Conservation (phyloP, 2,888 invertebrate genomes). For the Siphlonurus alternatus region DNA sequence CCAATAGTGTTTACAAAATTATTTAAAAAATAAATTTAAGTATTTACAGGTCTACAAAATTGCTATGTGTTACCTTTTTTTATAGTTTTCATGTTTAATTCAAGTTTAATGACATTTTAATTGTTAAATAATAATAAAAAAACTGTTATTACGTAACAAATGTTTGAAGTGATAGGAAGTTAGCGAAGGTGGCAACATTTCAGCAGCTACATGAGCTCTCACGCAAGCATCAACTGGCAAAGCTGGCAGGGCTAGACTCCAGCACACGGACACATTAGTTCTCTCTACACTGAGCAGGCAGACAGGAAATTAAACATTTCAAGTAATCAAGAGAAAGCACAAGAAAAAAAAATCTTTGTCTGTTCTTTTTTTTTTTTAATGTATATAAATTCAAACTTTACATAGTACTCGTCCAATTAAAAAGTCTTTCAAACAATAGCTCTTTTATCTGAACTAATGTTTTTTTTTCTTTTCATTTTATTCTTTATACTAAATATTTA, state of each 20-base stretch:
- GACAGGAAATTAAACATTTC: slow-evolving; percentile 3
- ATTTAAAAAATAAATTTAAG: neutral
- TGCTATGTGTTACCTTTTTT: neutral
- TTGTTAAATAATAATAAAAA: too few species aligned
- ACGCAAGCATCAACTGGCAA: neutral
- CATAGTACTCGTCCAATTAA: neutral
- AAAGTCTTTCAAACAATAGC: too few species aligned
- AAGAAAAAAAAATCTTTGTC: neutral
- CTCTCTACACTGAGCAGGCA: neutral
- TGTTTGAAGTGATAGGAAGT: too few species aligned
- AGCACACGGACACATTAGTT: slow-evolving; percentile 1
- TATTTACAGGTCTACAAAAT: neutral
- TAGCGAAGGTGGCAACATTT: neutral
- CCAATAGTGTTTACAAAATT: too few species aligned
- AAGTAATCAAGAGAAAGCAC: neutral
- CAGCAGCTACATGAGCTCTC: neutral
- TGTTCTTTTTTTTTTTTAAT: neutral
- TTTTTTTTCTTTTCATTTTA: neutral
- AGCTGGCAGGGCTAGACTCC: neutral
- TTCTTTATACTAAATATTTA: neutral
- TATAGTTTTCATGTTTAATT: too few species aligned
- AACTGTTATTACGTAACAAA: too few species aligned
- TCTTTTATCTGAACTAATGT: neutral
- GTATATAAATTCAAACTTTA: neutral
- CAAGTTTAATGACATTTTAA: too few species aligned